Evolutionary conservation across 2,797 vertebrate species (phyloP).

Genomic region (Spheniscus humboldti): DNA sequence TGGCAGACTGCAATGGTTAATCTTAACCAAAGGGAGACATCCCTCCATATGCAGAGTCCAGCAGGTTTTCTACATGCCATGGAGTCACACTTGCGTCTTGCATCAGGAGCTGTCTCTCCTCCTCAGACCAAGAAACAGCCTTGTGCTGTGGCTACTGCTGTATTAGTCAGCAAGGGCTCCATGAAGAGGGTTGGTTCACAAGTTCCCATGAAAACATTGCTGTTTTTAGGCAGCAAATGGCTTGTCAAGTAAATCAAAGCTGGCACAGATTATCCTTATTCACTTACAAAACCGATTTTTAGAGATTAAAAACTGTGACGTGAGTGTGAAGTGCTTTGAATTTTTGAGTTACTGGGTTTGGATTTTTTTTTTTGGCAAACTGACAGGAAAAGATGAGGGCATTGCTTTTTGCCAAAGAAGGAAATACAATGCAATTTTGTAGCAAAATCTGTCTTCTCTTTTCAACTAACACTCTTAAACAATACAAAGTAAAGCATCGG

Average conservation of each 20-base stretch:
- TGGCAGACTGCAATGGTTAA: not conserved
- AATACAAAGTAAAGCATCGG: not conserved
- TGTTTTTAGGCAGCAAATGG: not conserved
- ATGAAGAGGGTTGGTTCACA: not conserved
- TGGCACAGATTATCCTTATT: not conserved
- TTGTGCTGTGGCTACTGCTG: not conserved
- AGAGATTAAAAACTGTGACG: not conserved
- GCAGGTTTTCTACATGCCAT: accelerated
- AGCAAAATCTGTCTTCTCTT: not conserved
- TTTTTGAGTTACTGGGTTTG: not conserved
- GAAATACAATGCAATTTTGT: not conserved
- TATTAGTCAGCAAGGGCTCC: not conserved
- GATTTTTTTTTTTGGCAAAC: not conserved
- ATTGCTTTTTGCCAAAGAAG: not conserved
- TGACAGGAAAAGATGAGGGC: not conserved
- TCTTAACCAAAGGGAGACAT: not conserved
- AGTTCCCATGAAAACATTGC: not conserved
- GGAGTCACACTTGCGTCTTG: not conserved
- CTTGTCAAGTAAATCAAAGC: not conserved
- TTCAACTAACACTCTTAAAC: not conserved
- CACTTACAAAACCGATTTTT: not conserved
- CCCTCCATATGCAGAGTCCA: not conserved
- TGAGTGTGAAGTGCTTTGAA: not conserved
- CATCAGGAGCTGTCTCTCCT: not conserved
- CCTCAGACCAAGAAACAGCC: not conserved